These are phyloP conservation scores for Halocynthia roretzi DNA, from an alignment of 23 tunicate genomes.

Conservation along the genomic window DNA sequence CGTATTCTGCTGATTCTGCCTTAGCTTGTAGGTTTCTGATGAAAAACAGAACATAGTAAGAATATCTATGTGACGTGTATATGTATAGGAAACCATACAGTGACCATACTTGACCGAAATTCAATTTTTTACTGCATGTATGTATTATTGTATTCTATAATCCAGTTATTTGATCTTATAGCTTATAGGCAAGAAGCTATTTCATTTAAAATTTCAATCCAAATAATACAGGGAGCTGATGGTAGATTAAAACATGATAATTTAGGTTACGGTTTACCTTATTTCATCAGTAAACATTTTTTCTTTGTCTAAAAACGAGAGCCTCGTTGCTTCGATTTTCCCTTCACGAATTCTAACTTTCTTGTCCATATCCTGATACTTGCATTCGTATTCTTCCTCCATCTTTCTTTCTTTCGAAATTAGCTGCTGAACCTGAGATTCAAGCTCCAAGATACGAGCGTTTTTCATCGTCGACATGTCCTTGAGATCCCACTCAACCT, in stretches of 20 bases:
- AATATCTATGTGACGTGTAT: not conserved
- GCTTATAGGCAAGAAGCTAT: too few species aligned
- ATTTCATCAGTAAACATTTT: slow-evolving; percentile 39
- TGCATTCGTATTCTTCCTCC: slow-evolving; percentile 35
- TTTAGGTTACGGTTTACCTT: slow-evolving; percentile 14
- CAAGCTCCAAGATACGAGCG: slow-evolving; percentile 65
- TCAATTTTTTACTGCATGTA: too few species aligned
- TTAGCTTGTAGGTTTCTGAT: slow-evolving; percentile 35
- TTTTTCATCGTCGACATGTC: slow-evolving; percentile 58
- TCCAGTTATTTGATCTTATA: too few species aligned
- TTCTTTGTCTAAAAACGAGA: slow-evolving; percentile 37
- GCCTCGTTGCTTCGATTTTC: slow-evolving; percentile 42
- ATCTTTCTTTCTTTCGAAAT: not conserved
- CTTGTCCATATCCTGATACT: slow-evolving; percentile 49
- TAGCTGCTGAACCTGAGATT: slow-evolving; percentile 50
- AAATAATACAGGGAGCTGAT: too few species aligned
- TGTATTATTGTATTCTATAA: too few species aligned
- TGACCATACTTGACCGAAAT: not conserved
- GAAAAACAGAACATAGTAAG: not conserved
- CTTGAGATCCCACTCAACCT: slow-evolving; percentile 46
- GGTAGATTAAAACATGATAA: not conserved
- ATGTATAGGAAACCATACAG: not conserved
- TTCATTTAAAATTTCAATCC: too few species aligned
- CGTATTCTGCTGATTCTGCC: slow-evolving; percentile 32
- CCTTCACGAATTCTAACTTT: slow-evolving; percentile 49